phyloP scores from a whole-genome alignment of 1,140 invertebrate species.

The Drosophila subobscura region DNA sequence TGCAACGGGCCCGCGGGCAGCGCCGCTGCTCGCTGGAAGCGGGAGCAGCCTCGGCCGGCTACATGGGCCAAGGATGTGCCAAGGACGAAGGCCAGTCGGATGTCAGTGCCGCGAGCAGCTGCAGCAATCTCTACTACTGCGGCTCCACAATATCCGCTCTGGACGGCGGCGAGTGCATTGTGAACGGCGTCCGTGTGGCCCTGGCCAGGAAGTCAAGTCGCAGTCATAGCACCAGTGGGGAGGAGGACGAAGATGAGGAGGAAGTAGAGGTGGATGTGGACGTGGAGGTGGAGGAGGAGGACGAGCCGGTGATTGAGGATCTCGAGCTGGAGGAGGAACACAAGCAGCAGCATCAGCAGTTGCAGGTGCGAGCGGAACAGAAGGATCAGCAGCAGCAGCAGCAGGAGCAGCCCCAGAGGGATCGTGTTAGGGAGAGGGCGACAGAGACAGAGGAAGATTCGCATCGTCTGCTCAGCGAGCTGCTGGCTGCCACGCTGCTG shows the following conservation, averaged over 20 bases:
- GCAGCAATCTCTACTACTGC: slow-evolving; percentile 86
- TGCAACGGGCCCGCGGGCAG: slow-evolving; percentile 82
- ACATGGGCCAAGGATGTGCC: slow-evolving; percentile 42
- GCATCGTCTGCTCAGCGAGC: slow-evolving; percentile 40
- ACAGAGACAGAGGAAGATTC: no score
- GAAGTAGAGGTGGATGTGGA: slow-evolving; percentile 16
- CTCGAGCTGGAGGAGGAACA: slow-evolving; percentile 9
- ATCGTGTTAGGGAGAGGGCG: slow-evolving; percentile 3
- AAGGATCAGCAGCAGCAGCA: slow-evolving; percentile 22
- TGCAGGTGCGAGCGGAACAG: slow-evolving; percentile 12
- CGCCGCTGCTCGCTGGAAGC: slow-evolving; percentile 78
- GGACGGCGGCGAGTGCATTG: slow-evolving; percentile 84
- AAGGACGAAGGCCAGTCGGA: slow-evolving; percentile 84
- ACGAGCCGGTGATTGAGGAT: slow-evolving; percentile 10
- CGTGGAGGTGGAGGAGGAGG: slow-evolving; percentile 6
- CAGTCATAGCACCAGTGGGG: slow-evolving; percentile 86
- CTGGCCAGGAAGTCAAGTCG: slow-evolving; percentile 86
- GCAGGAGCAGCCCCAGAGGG: slow-evolving; percentile 48
- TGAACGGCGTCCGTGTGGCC: slow-evolving; percentile 81
- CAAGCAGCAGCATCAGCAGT: background rate
- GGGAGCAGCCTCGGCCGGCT: slow-evolving; percentile 39
- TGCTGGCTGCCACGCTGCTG: slow-evolving; percentile 49
- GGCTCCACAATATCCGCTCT: slow-evolving; percentile 85
- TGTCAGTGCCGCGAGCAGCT: slow-evolving; percentile 87
- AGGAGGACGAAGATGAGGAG: slow-evolving; percentile 85